phyloP scores from a whole-genome alignment of 2,888 invertebrate species.

The Xestia xanthographa region DNA sequence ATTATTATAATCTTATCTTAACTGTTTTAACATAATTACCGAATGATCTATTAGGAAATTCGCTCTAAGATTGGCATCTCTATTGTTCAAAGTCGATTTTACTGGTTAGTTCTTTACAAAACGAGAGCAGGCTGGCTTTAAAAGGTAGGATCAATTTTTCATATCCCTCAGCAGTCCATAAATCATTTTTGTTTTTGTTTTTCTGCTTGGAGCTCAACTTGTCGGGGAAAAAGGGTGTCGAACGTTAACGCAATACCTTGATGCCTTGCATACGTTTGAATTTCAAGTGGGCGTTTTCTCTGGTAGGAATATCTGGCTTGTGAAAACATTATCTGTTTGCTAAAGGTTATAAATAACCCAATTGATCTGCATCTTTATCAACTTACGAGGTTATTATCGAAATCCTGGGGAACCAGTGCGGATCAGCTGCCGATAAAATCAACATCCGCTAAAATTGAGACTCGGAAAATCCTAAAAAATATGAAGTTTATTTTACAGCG shows the following conservation, averaged over 20 bases:
- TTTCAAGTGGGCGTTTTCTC: constrained; percentile 36
- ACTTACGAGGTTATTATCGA: constrained; percentile 25
- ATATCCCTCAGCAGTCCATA: not conserved
- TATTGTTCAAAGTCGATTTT: not conserved
- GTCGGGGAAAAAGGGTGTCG: constrained; percentile 2
- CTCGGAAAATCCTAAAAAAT: constrained; percentile 14
- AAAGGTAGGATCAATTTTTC: not conserved
- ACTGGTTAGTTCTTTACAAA: not conserved
- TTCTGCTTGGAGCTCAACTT: not conserved
- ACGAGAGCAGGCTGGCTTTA: not conserved
- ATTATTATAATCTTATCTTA: constrained; percentile 20
- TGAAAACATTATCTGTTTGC: constrained; percentile 32
- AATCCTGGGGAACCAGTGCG: constrained; percentile 27
- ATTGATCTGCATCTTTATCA: constrained; percentile 37
- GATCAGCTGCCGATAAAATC: constrained; percentile 29
- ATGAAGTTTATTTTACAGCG: not conserved
- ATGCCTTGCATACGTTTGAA: constrained; percentile 12
- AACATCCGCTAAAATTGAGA: constrained; percentile 39
- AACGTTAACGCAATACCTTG: constrained; percentile 11
- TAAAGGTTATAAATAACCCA: constrained; percentile 50
- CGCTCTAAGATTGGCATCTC: not conserved
- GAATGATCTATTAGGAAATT: not conserved
- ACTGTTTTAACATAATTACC: not conserved
- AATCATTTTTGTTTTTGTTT: constrained; percentile 30
- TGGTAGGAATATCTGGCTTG: constrained; percentile 27